Base-by-base conservation (phyloP, 2,797 vertebrate genomes). In the Zalophus californianus region DNA sequence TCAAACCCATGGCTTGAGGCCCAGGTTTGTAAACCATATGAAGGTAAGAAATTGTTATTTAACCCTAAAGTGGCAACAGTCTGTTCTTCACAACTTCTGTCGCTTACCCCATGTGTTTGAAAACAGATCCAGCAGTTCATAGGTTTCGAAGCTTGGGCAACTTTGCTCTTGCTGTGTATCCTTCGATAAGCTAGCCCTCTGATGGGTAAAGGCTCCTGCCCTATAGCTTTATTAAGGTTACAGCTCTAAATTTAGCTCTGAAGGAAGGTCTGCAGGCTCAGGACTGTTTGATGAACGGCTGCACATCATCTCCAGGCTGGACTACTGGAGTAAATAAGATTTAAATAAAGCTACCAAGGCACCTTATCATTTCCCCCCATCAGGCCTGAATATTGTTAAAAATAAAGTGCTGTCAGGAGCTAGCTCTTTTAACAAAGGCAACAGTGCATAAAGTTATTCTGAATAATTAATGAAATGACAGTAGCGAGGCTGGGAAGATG, bases 381-480 rank as follows among this genome's bases (percentile, higher is more conserved):
- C 86, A 92, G 64, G 97, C 75, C 58, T 97, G 96, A 97, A 88
- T 29, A 64, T 91, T 29, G 56, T 97, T 97, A 97, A 98, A 95
- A 78, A 90, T 48, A 91, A 96, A 86, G 73, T 91, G 95, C 94
- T 97, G 50, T 87, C 86, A 95, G 94, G 44, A 97, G 85, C 92
- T 77, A 96, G 56, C 32, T 92, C 89, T 89, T 90, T 97, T 94
- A 97, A 96, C 75, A 95, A 97, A 97, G 84, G 91, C 92, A 97
- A 95, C 83, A 84, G 82, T 90, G 73, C 86, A 44, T 90, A 90
- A 91, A 94, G 85, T 60, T 91, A 48, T 94, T 96, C 2, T 97
- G 92, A 98, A 97, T 97, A 97, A 96, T 92, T 83, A 97, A 97
- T 89, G 44, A 96, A 91, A 68, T 48, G 88, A 96, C 44, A 78